Evolutionary conservation across 2,113 vertebrate genomes (phyloP).

Genomic region (Mesoclemmys tuberculata): DNA sequence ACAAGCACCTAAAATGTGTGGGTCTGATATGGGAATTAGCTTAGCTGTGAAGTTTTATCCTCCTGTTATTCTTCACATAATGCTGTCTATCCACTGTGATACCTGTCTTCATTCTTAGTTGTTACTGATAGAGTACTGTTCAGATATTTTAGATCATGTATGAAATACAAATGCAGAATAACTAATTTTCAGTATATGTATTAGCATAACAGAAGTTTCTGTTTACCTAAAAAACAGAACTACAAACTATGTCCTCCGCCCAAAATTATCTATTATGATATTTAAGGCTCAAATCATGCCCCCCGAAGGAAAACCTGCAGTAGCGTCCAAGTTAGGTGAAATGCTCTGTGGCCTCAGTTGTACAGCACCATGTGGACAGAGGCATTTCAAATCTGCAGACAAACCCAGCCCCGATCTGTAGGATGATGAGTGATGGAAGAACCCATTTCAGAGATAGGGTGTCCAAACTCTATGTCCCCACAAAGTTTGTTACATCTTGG

Average conservation of each 20-base stretch:
- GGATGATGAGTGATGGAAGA: neutral
- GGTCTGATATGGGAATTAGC: neutral
- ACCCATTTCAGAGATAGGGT: neutral
- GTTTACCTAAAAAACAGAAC: neutral
- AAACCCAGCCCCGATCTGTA: neutral
- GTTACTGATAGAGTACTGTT: neutral
- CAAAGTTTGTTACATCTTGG: neutral
- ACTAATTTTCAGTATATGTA: neutral
- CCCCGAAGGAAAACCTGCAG: neutral
- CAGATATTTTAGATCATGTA: neutral
- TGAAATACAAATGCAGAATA: neutral
- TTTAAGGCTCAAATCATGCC: neutral
- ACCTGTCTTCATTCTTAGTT: neutral
- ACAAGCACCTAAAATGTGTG: neutral
- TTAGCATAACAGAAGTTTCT: rapidly evolving
- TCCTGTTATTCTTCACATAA: neutral
- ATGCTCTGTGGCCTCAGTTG: neutral
- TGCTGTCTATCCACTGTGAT: neutral
- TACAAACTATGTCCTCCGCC: neutral
- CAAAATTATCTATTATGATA: neutral
- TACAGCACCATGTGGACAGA: rapidly evolving
- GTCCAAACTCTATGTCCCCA: neutral
- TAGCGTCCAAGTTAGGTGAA: neutral
- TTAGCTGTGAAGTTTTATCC: neutral
- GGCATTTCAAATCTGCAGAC: neutral